These are phyloP conservation scores for Hydrophis major DNA, from an alignment of 2,797 vertebrate genomes.

Conservation along the genomic window DNA sequence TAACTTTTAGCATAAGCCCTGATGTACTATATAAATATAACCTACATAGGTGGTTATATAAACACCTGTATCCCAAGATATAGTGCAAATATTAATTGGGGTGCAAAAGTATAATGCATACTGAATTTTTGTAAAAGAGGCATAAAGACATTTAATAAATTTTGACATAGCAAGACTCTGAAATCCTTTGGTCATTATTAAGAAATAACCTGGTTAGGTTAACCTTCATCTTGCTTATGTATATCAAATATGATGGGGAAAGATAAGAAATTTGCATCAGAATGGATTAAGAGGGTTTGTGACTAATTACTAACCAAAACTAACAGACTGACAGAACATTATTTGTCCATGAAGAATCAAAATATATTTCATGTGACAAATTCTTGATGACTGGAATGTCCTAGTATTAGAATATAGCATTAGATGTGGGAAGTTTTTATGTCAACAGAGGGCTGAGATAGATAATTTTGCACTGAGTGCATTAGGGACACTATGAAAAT, in stretches of 20 bases:
- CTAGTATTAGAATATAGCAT: neutral
- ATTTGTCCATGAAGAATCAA: neutral
- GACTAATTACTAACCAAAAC: neutral
- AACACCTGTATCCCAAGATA: neutral
- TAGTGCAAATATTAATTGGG: neutral
- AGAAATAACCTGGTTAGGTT: neutral
- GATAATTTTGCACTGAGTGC: neutral
- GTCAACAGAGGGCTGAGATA: neutral
- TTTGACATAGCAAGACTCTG: neutral
- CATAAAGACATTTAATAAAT: neutral
- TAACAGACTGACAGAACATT: neutral
- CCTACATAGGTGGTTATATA: neutral
- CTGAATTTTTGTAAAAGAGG: neutral
- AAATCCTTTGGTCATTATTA: neutral
- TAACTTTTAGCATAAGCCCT: neutral
- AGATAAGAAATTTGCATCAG: neutral
- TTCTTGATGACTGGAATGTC: neutral
- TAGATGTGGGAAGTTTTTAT: neutral
- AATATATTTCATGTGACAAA: neutral
- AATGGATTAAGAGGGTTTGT: neutral
- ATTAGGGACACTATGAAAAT: neutral
- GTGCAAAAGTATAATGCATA: neutral
- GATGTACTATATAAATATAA: neutral
- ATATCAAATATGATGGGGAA: neutral
- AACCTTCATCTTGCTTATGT: neutral